Conservation (phyloP, 2,113 vertebrate species). For the Nanger granti region DNA sequence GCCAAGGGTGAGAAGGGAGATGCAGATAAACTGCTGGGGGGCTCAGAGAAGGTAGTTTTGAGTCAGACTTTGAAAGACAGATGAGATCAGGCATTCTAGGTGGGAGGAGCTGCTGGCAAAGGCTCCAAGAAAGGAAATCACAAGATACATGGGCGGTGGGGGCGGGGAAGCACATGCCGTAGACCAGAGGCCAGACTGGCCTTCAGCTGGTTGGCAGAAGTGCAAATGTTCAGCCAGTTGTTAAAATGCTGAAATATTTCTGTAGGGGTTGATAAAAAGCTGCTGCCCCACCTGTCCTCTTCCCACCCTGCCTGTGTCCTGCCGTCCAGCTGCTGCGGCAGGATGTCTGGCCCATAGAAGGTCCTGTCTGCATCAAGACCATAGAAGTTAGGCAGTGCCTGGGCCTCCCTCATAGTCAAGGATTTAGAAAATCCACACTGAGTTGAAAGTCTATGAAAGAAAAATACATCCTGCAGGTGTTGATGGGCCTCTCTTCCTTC, state of each 20-base stretch:
- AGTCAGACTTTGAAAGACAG: neutral
- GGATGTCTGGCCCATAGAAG: neutral
- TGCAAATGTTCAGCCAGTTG: neutral
- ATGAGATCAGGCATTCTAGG: too few species aligned
- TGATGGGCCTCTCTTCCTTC: neutral
- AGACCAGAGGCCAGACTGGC: neutral
- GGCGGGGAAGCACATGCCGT: accelerated
- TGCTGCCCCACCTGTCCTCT: neutral
- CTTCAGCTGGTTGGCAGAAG: neutral
- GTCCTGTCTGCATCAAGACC: neutral
- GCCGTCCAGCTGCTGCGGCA: neutral
- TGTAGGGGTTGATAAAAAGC: neutral
- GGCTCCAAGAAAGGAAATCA: neutral
- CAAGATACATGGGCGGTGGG: neutral
- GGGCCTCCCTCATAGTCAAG: neutral
- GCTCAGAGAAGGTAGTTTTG: neutral
- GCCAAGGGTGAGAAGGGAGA: neutral
- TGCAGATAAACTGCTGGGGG: neutral
- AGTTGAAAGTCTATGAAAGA: neutral
- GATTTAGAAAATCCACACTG: neutral
- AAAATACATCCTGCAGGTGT: neutral
- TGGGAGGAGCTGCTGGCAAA: neutral
- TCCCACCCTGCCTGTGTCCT: neutral
- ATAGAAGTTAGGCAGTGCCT: neutral
- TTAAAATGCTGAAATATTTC: neutral